Evolutionary conservation across 64 coral and sea anemone species (phyloP), one percentile per base, ranked within the genome.

Genomic region (Exaiptasia diaphana): DNA sequence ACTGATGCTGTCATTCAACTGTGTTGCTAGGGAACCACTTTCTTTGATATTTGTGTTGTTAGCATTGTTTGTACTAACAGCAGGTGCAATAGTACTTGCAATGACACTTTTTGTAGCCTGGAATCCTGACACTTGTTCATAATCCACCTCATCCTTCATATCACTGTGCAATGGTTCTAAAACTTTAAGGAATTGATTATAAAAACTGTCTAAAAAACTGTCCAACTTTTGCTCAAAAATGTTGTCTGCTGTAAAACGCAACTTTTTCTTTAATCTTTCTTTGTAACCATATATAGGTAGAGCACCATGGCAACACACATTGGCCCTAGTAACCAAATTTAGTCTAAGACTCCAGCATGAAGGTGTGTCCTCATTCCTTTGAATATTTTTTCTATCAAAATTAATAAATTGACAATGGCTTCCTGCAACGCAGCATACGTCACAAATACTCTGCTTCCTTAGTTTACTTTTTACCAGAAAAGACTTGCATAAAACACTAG

Each of bases 161-260:
- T n/a, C n/a, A n/a, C n/a, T n/a, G 18, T 35, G 29, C 11, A 35
- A 65, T 18, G 61, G 61, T 65, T 65, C 14, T 35, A 65, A 35
- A 10, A 18, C 61, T 24, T 65, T 65, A 4, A 65, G 23, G 3
- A 65, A 35, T 37, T 65, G 32, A 36, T 65, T 20, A 36, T 65
- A 65, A 5, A 65, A 4, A 65, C 31, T 38, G 38, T 65, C 61
- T 35, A 65, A 65, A 28, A 65, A 35, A 35, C 38, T 65, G 4
- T 65, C 61, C 5, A 65, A 18, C 3, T 37, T 65, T 20, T 33
- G 27, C 38, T 37, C 30, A 1, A 37, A 18, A 32, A 65, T 37
- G 44, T 53, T 4, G n/a, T 76, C 21, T 68, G 37, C 24, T 82
- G 24, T 21, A 82, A 69, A 68, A 21, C 24, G 79, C 38, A 68